Base-by-base conservation (phyloP, 2,888 invertebrate species). In the Alviniconcha strummeri region DNA sequence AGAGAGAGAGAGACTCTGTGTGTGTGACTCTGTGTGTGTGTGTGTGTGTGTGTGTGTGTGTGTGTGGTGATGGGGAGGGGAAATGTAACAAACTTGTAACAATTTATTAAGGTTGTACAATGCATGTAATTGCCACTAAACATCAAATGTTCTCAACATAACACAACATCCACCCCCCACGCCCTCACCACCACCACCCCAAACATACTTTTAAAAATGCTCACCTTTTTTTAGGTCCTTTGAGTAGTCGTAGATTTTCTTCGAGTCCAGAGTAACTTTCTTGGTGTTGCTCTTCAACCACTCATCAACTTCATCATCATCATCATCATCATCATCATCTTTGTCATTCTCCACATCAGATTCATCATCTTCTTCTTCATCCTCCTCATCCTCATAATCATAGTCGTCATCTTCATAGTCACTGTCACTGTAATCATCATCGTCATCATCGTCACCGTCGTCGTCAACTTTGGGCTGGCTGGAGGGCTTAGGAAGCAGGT, bases 171-270 rank as follows among this genome's bases (percentile, higher is more conserved):
- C 36, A 36, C 36, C 36, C 36, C 36, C 36, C 36, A 36, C 0
- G 1, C 36, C 36, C 36, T 36, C 36, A 36, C 36, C 36, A 36
- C 36, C 36, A 36, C 36, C 36, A 36, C 36, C 36, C 36, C 36
- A 36, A 36, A 36, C 36, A 36, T 36, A 36, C 1, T 36, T 36
- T 36, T 36, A 36, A 36, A 36, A 36, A 36, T 3, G 36, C 77
- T 72, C 17, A 84, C 86, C 84, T 75, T 79, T 78, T 60, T 86
- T 64, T 52, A 84, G 9, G 9, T 84, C 74, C 71, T 84, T 71
- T 5, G 84, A 78, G n/a, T 74, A 84, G 36, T 82, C 69, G 4
- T 78, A 78, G n/a, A 84, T 83, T n/a, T 81, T 74, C 17, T 72
- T 77, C 7, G 83, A 74, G 15, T 83, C 79, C 55, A 83, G 8